Base-by-base conservation (phyloP, 2,888 invertebrate genomes). In the Cremastinae sp. region DNA sequence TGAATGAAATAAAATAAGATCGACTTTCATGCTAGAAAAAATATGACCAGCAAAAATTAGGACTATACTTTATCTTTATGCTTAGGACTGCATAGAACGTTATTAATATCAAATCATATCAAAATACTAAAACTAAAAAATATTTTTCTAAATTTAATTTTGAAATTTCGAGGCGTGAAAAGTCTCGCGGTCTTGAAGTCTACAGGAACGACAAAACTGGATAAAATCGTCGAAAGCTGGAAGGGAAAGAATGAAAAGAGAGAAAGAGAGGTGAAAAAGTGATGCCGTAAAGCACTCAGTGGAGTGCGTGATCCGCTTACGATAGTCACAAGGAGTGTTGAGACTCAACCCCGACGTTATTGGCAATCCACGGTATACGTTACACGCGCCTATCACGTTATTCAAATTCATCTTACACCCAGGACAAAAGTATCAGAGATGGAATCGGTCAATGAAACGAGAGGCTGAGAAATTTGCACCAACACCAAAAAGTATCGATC, bases 251-350 rank as follows among this genome's bases (percentile, higher is more conserved):
- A 65, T 14, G 77, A 62, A 47, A 62, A 65, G 65, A 72, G 66
- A 74, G 73, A 73, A 62, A 76, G 76, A 66, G 80, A 80, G 66
- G 71, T 79, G 82, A 87, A 86, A 88, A 86, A 85, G 84, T 81
- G 86, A 87, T 87, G 87, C 87, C 86, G 85, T 88, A 88, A 88
- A 88, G 87, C 88, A 88, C 88, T 88, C 88, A 88, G 86, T 86
- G 79, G 84, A 84, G 84, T 82, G 86, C 88, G 88, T 88, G 88
- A 88, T 88, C 87, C 86, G 88, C 85, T 87, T 88, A 87, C 88
- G 78, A 86, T 87, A 87, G 85, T 85, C 84, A 68, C 59, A 43
- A 18, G 49, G 49, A 14, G 22, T 53, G 56, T 28, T 43, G 20
- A 22, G 20, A 9, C 45, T 4, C 37, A 55, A 43, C 39, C 43